These are phyloP conservation scores for Clarias magur DNA, from an alignment of 2,113 vertebrate genomes.

Conservation along the genomic window DNA sequence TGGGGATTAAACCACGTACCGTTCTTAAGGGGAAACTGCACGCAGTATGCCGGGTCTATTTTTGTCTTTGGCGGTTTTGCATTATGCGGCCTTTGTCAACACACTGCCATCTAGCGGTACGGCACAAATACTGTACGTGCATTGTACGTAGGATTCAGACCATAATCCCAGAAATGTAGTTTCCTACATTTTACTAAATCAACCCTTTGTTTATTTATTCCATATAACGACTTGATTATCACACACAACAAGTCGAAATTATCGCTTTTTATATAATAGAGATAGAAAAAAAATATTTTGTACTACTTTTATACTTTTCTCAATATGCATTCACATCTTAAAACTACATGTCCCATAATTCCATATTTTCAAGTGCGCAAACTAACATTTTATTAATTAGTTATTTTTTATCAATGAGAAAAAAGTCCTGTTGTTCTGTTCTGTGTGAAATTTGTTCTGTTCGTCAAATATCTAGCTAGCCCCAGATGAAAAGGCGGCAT, in stretches of 20 bases:
- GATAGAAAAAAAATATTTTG: neutral
- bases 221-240: too few species aligned
- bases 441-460: too few species aligned
- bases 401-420: neutral
- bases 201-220: neutral
- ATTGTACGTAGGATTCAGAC: neutral
- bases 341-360: neutral
- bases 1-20: neutral
- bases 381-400: neutral
- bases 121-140: neutral
- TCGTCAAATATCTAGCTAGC: too few species aligned
- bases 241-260: neutral
- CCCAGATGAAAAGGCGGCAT: neutral
- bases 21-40: too few species aligned
- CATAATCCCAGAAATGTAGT: neutral
- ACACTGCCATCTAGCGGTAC: neutral
- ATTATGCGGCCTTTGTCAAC: accelerated
- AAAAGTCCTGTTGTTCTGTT: neutral
- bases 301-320: neutral
- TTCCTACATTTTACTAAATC: neutral
- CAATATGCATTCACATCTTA: too few species aligned
- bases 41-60: neutral
- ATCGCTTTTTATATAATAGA: neutral
- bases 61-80: constrained; percentile 38
- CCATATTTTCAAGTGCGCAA: neutral